Base-by-base conservation (phyloP, 2,888 invertebrate genomes). In the Choreutis nemorana region DNA sequence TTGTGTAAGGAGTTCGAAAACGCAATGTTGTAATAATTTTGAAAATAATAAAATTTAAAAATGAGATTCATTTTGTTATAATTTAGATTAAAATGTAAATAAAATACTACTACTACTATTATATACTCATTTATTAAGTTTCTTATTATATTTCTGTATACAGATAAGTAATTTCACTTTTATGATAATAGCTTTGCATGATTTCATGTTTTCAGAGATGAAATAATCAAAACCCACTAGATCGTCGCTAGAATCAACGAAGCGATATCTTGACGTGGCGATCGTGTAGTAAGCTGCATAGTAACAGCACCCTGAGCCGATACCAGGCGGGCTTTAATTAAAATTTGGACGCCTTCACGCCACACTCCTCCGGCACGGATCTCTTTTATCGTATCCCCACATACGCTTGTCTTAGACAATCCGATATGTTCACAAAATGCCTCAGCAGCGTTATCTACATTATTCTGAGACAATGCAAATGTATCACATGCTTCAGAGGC, bases 211-310 rank as follows among this genome's bases (percentile, higher is more conserved):
- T n/a, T n/a, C n/a, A n/a, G n/a, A n/a, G n/a, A n/a, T n/a, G n/a
- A n/a, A n/a, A n/a, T n/a, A n/a, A n/a, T n/a, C n/a, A n/a, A n/a
- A 93, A 57, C 91, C 93, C n/a, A n/a, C n/a, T n/a, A n/a, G 44
- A 94, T 88, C 29, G 91, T 87, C 28, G 91, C 87, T 26, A 91
- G 85, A 34, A 97, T 85, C 24, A 96, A 81, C 54, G 94, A 91
- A 3, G 93, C 91, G 18, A 95, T 86, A 38, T 87, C 86, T 32
- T 88, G 84, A 63, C 90, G 87, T 14, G 89, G 87, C 11, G 93
- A 90, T 23, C 95, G 83, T 3, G 94, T 91, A 0, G 90, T 87
- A 32, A 97, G 78, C 59, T 96, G 94, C 91, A 97, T 93, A 14
- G 94, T 94, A n/a, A 97, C 92, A 26, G 89, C 87, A 15, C 83